Conservation (phyloP, 2,888 invertebrate genomes). For the Agrenia bidenticulata region DNA sequence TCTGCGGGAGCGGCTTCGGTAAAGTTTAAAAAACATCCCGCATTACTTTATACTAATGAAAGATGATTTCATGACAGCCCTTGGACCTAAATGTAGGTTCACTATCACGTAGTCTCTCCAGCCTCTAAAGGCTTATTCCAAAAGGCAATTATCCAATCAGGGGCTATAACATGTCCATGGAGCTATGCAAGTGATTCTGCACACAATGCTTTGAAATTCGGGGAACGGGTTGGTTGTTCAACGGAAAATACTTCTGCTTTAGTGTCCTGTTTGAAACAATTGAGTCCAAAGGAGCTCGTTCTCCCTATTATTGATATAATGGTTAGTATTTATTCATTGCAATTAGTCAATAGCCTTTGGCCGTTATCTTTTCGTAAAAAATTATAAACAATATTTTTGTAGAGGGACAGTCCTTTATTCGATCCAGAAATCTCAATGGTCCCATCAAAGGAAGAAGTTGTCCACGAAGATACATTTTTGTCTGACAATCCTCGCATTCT, state of each 20-base stretch:
- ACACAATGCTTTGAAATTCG: constrained; percentile 10
- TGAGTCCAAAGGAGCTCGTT: constrained; percentile 22
- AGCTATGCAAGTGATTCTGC: constrained; percentile 4
- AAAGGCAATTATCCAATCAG: constrained; percentile 29
- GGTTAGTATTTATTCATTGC: not conserved
- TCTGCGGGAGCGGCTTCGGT: constrained; percentile 30
- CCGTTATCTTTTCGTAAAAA: not conserved
- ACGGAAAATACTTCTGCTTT: constrained; percentile 7
- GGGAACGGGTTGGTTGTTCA: constrained; percentile 18
- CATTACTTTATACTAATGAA: not conserved
- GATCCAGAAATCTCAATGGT: constrained; percentile 10
- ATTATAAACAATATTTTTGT: not conserved
- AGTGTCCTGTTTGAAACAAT: constrained; percentile 23
- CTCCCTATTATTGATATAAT: constrained; percentile 3
- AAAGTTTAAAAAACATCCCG: not conserved
- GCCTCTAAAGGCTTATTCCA: constrained; percentile 23
- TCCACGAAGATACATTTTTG: constrained; percentile 27
- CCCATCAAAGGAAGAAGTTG: constrained; percentile 36
- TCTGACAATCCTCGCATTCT: constrained; percentile 22
- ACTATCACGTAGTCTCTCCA: constrained; percentile 27
- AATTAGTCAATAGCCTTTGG: not conserved
- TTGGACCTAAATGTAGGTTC: constrained; percentile 11
- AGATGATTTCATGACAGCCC: too few species aligned
- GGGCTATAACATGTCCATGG: constrained; percentile 23
- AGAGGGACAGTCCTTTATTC: not conserved